Evolutionary conservation across 2,797 vertebrate genomes (phyloP).

Genomic region (Pangasius djambal): DNA sequence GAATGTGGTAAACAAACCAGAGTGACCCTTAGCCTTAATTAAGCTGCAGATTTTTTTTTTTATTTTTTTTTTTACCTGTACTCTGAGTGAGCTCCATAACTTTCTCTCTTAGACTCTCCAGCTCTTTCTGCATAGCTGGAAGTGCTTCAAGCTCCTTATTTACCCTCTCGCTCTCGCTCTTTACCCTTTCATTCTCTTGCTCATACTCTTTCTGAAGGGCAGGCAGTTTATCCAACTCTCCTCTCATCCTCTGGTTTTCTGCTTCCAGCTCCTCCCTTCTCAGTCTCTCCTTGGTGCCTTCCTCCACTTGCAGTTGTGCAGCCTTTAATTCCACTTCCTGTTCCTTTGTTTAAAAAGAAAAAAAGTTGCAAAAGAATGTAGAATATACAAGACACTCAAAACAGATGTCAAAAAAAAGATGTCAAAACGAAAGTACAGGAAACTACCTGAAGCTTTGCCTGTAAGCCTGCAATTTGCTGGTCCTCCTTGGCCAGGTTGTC

Average conservation of each 20-base stretch:
- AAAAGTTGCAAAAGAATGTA: background rate
- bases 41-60: background rate
- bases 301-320: conserved; percentile 67
- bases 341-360: conserved; percentile 66
- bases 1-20: background rate
- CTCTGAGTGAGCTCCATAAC: conserved; percentile 53
- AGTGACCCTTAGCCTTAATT: background rate
- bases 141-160: conserved; percentile 77
- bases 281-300: conserved; percentile 69
- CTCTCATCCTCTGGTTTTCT: conserved; percentile 83
- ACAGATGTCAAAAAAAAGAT: background rate
- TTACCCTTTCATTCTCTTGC: conserved; percentile 80
- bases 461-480: conserved; percentile 82
- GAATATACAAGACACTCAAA: conserved; percentile 11
- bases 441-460: conserved; percentile 85
- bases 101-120: conserved; percentile 74
- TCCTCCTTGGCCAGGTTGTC: conserved; percentile 82
- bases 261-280: conserved; percentile 63
- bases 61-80: conserved; percentile 35
- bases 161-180: conserved; percentile 79
- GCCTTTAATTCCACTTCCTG: conserved; percentile 84
- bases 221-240: conserved; percentile 72
- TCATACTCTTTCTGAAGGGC: conserved; percentile 67
- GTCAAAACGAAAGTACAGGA: conserved; percentile 29
- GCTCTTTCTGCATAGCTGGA: conserved; percentile 75